Conservation (phyloP, 1,140 invertebrate species). For the Diprion similis region DNA sequence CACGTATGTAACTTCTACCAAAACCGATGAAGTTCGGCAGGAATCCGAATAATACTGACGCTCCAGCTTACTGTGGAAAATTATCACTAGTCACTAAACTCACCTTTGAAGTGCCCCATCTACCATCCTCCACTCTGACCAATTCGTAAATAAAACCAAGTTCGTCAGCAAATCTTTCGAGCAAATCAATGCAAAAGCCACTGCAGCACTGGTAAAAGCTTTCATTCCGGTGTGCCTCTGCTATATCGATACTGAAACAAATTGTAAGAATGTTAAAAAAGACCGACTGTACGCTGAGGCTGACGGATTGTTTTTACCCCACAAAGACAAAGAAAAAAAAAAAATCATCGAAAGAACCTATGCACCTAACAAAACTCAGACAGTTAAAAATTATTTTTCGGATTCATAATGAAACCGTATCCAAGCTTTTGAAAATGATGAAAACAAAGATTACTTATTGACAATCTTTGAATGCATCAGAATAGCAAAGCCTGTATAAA, state of each 20-base stretch:
- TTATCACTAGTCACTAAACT: slow-evolving; percentile 28
- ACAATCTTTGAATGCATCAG: too few relatives aligned
- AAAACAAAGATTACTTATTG: too few relatives aligned
- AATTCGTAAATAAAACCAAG: slow-evolving; percentile 96
- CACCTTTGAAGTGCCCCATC: slow-evolving; percentile 88
- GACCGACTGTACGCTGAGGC: too few relatives aligned
- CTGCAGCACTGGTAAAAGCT: slow-evolving; percentile 93
- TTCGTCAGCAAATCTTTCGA: slow-evolving; percentile 90
- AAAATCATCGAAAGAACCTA: too few relatives aligned
- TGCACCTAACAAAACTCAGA: too few relatives aligned
- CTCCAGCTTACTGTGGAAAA: not conserved
- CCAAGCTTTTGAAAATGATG: too few relatives aligned
- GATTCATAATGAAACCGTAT: too few relatives aligned
- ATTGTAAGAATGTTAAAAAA: not conserved
- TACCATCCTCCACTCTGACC: slow-evolving; percentile 91
- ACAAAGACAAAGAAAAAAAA: too few relatives aligned
- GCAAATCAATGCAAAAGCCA: slow-evolving; percentile 96
- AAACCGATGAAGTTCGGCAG: not conserved
- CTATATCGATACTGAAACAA: slow-evolving; percentile 75
- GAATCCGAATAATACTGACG: slow-evolving; percentile 7
- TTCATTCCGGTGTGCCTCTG: slow-evolving; percentile 79
- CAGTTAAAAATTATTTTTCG: too few relatives aligned
- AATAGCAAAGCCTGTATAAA: too few relatives aligned
- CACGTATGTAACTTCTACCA: too few relatives aligned
- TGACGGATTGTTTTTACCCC: too few relatives aligned